Conservation (phyloP, 2,113 vertebrate genomes). For the Prionailurus viverrinus region DNA sequence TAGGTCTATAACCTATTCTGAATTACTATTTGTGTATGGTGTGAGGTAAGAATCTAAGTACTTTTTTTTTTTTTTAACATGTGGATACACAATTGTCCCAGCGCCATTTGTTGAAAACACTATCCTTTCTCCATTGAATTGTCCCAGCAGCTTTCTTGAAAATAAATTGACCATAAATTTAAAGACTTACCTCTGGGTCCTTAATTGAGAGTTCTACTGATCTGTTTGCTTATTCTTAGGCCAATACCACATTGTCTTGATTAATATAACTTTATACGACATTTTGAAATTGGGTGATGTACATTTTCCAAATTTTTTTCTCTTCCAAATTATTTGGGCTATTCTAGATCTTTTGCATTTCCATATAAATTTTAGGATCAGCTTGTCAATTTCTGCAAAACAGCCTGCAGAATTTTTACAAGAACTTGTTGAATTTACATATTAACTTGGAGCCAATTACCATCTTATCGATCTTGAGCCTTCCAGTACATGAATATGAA, state of each 20-base stretch:
- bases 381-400: too few species aligned
- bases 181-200: not conserved
- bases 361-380: constrained; percentile 17
- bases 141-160: not conserved
- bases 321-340: constrained; percentile 25
- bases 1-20: not conserved
- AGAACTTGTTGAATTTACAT: too few species aligned
- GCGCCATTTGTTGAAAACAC: not conserved
- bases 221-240: constrained; percentile 2
- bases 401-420: too few species aligned
- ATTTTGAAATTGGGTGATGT: not conserved
- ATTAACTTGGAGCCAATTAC: too few species aligned
- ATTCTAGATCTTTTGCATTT: constrained; percentile 32
- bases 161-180: not conserved
- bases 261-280: not conserved
- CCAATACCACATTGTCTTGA: not conserved
- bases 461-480: too few species aligned
- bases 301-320: not conserved
- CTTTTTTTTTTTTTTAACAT: not conserved
- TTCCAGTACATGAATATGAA: not conserved
- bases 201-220: not conserved
- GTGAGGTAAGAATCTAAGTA: not conserved
- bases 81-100: not conserved
- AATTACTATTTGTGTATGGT: not conserved
- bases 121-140: not conserved